Evolutionary conservation across 2,888 invertebrate species (phyloP).

Genomic region (Brenthis daphne): DNA sequence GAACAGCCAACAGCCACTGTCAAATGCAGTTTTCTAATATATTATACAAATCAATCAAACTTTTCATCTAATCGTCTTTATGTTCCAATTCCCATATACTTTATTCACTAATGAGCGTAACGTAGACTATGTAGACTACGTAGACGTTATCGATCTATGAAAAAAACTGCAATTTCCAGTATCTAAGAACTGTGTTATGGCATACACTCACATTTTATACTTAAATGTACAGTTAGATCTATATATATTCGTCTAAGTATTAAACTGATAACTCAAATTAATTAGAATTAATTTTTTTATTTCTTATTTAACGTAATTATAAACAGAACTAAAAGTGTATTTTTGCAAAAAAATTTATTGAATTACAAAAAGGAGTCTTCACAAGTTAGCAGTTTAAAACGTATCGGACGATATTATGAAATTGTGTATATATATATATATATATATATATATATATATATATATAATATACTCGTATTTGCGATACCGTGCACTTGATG

Average conservation of each 20-base stretch:
- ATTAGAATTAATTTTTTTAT: no score
- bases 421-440: not conserved
- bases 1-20: slow-evolving; percentile 10
- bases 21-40: not conserved
- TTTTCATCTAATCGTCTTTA: no score
- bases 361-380: no score
- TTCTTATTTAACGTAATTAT: no score
- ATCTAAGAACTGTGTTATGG: not conserved
- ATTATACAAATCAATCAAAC: not conserved
- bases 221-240: not conserved
- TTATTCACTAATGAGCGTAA: not conserved
- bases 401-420: not conserved
- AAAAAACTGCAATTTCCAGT: slow-evolving; percentile 14
- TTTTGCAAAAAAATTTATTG: no score
- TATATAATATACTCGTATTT: not conserved
- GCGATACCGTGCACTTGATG: not conserved
- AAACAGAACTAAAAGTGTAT: no score
- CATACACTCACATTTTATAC: not conserved
- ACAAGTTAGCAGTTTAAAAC: not conserved
- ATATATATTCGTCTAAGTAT: no score
- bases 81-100: not conserved
- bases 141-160: slow-evolving; percentile 3
- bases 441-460: no score
- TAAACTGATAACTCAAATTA: no score
- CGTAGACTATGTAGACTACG: not conserved